phyloP scores from a whole-genome alignment of 2,797 vertebrate genomes.

The Acrossocheilus wenchowensis region DNA sequence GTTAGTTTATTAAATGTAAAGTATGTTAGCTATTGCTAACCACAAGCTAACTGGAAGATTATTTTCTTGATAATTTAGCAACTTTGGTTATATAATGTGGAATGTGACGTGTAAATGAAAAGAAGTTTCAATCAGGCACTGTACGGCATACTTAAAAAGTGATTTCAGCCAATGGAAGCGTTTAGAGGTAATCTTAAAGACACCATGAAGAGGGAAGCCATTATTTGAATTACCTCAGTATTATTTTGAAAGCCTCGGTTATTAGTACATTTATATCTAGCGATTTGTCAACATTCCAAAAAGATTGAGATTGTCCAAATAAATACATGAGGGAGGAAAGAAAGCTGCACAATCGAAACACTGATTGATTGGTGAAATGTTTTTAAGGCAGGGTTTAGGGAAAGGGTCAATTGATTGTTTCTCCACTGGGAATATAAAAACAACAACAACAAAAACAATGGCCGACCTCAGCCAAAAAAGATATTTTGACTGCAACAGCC shows the following conservation, averaged over 20 bases:
- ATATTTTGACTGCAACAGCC: not conserved
- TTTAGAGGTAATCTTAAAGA: not conserved
- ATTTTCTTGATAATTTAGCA: not conserved
- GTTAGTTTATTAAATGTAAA: not conserved
- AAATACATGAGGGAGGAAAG: not conserved
- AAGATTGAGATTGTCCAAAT: not conserved
- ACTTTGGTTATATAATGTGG: not conserved
- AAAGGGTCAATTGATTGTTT: not conserved
- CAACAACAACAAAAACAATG: not conserved
- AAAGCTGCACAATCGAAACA: not conserved
- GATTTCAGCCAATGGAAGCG: not conserved
- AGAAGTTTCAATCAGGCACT: not conserved
- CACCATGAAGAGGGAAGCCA: not conserved
- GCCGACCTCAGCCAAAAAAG: not conserved
- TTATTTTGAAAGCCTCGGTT: not conserved
- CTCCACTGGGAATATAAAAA: not conserved
- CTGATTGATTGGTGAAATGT: not conserved
- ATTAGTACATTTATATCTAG: not conserved
- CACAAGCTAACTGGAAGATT: not conserved
- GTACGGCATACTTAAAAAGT: not conserved
- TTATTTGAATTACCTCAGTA: not conserved
- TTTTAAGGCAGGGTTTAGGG: not conserved
- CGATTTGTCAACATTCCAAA: not conserved
- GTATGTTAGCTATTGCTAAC: not conserved
- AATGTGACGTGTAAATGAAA: not conserved